Conservation (phyloP, 2,888 invertebrate species). For the Melieria crassipennis region DNA sequence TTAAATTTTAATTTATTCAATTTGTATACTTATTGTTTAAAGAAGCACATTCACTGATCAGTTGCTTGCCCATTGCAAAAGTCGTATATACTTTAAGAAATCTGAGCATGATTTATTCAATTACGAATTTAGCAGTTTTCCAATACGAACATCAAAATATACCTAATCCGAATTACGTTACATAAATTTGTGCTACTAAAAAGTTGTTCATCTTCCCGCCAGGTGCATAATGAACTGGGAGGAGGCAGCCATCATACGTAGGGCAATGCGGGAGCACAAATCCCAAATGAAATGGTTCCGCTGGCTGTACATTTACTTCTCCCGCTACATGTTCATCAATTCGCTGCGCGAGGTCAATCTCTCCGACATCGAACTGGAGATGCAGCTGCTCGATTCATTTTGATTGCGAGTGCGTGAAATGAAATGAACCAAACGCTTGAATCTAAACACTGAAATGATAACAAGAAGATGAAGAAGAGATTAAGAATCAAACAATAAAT, state of each 20-base stretch:
- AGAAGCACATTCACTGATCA: too few species aligned
- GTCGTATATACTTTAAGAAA: too few species aligned
- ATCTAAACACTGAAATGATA: too few species aligned
- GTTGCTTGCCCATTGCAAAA: too few species aligned
- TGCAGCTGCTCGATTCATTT: conserved; percentile 71
- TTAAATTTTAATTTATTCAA: too few species aligned
- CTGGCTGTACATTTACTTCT: conserved; percentile 86
- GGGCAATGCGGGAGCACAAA: conserved; percentile 85
- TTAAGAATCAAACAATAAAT: too few species aligned
- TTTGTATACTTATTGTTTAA: too few species aligned
- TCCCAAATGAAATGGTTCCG: conserved; percentile 98
- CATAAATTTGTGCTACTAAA: conserved; percentile 9
- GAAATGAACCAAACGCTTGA: too few species aligned
- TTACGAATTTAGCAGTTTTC: neutral
- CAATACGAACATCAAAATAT: too few species aligned
- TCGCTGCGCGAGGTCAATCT: conserved; percentile 80
- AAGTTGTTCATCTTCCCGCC: conserved; percentile 41
- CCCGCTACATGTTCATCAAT: conserved; percentile 91
- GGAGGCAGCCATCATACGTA: conserved; percentile 71
- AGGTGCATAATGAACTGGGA: conserved; percentile 76
- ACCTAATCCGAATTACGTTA: too few species aligned
- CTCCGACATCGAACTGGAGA: conserved; percentile 80
- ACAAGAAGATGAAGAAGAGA: too few species aligned
- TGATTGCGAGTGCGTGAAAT: neutral
- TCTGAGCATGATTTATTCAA: too few species aligned